Evolutionary conservation across 2,113 vertebrate genomes (phyloP), one percentile per base, ranked within the genome.

Genomic region (Suricata suricatta): DNA sequence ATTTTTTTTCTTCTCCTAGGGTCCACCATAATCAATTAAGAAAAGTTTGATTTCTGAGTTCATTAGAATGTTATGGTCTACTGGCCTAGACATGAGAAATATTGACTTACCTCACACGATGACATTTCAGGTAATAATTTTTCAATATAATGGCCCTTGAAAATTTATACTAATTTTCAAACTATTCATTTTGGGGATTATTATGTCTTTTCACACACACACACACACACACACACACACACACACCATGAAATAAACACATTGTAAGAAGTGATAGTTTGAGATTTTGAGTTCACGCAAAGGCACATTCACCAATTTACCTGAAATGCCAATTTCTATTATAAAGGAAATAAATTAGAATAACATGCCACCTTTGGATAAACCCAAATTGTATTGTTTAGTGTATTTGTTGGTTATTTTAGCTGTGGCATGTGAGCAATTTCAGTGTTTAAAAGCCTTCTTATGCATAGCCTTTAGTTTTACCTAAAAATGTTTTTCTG

Each of bases 11-110:
- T 90, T 84, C 31, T 85, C 19, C 19, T 44, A 74, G 41, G 44
- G 81, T 66, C 27, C 11, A 80, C 2, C 29, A 63, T 50, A 98
- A 96, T 97, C 64, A 93, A 93, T 81, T 74, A 79, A 79, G 44
- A 96, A 92, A 79, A 97, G 41, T 83, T 64, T 93, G 29, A 90
- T 76, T 84, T 89, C 57, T 92, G 19, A 50, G 13, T 90, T 93
- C 66, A 38, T 41, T 84, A 76, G 50, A 50, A 71, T 74, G 84
- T 88, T 44, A 60, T 29, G 54, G 4, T 69, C 79, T 81, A 50
- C 23, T 21, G 14, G 23, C 44, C 25, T 57, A 38, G 4, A 54
- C 57, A 85, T 33, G 38, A 88, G 11, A 96, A 66, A 90, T 84
- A 79, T 41, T 60, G 33, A 82, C 13, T 92, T 63, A 29, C 21